Base-by-base conservation (phyloP, 2,113 vertebrate genomes). In the Galbula dea region DNA sequence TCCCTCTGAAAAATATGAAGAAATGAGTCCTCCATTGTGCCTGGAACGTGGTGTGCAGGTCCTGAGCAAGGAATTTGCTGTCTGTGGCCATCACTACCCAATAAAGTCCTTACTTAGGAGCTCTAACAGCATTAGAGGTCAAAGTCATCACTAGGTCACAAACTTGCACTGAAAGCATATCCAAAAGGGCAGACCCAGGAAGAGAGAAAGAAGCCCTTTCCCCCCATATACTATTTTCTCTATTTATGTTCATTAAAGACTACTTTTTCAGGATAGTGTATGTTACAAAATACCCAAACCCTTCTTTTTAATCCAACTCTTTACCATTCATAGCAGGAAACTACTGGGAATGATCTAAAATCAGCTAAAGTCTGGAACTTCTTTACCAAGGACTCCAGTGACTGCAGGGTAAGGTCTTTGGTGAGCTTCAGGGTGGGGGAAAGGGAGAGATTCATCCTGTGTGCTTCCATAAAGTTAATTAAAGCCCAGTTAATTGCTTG, bases 391-490 rank as follows among this genome's bases (percentile, higher is more conserved):
- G 67, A 61, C 26, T 36, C 59, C 76, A 52, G 2, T 16, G 52
- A 37, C 69, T 89, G 78, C 48, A 82, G 61, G 61, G 29, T 57
- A 71, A 74, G 76, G 36, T 21, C 63, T 68, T 59, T 1, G 3
- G 45, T 43, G 67, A 51, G 27, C 58, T 21, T 11, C n/a, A n/a
- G n/a, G n/a, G n/a, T n/a, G n/a, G n/a, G n/a, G n/a, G 18, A 27
- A 30, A 37, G 18, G 6, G 24, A 24, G 9, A 10, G 29, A 41
- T 41, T 78, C 34, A 23, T 27, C 14, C 8, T 0, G 0, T n/a
- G 41, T 39, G 41, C 69, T 84, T 36, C 77, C 87, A 83, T 55
- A 66, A 66, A 37, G 22, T 52, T 71, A 36, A 24, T 22, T 91
- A 84, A 90, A 57, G 66, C 32, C 43, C 34, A 43, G 49, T 39